These are phyloP conservation scores for Notodonta dromedarius DNA, from an alignment of 2,888 invertebrate genomes.

Conservation along the genomic window DNA sequence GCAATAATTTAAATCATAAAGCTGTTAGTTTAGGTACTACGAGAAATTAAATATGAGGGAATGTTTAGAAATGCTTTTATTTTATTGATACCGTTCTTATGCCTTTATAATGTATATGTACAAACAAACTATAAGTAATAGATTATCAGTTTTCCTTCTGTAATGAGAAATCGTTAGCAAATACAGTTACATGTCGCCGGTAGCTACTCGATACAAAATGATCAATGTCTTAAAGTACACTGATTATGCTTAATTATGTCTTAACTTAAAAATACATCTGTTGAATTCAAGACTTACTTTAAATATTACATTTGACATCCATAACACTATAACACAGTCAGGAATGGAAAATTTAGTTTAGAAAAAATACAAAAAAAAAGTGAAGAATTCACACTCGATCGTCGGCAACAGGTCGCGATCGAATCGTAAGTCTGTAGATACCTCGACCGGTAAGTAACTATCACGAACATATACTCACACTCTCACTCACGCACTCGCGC, in stretches of 20 bases:
- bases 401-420: constrained; percentile 48
- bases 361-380: constrained; percentile 61
- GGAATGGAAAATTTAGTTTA: constrained; percentile 77
- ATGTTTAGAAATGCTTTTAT: constrained; percentile 81
- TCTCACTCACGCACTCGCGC: constrained; percentile 53
- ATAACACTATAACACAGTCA: constrained; percentile 81
- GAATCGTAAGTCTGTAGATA: constrained; percentile 49
- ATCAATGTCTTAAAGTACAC: constrained; percentile 73
- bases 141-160: constrained; percentile 78
- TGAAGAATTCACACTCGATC: constrained; percentile 69
- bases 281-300: constrained; percentile 67
- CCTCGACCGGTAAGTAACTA: constrained; percentile 56
- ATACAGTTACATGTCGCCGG: constrained; percentile 66
- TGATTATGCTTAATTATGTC: constrained; percentile 76
- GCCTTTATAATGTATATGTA: constrained; percentile 82
- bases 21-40: neutral
- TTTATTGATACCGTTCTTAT: constrained; percentile 82
- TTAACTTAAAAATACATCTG: constrained; percentile 80
- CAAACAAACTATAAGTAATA: constrained; percentile 79
- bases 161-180: constrained; percentile 77
- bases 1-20: neutral
- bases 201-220: constrained; percentile 61
- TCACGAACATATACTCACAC: constrained; percentile 57
- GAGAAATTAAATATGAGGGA: constrained; percentile 30
- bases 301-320: constrained; percentile 72